A percentile compares a stretch with the other conserved stretches of the same genome.
phyloP scores from a whole-genome alignment of 2,113 vertebrate genomes.

The Peromyscus polionotus region DNA sequence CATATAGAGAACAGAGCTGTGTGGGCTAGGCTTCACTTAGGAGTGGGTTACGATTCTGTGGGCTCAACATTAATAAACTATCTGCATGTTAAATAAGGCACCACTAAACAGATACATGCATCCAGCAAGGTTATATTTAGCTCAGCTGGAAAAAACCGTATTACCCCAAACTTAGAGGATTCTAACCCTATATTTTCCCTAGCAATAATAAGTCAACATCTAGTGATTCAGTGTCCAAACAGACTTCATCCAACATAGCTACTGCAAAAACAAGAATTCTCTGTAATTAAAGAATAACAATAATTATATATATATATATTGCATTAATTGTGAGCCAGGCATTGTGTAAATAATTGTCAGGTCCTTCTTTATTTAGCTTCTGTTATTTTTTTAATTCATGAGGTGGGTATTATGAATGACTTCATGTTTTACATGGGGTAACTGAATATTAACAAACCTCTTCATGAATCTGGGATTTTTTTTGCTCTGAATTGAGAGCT shows the following conservation, averaged over 20 bases:
- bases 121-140: not conserved
- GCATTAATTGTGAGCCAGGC: not conserved
- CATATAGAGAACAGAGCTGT: not conserved
- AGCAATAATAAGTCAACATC: not conserved
- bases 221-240: not conserved
- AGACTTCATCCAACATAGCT: not conserved
- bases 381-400: constrained; percentile 2
- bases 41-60: not conserved
- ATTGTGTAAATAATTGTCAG: constrained; percentile 8
- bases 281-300: not conserved
- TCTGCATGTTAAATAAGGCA: not conserved
- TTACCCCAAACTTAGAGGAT: not conserved
- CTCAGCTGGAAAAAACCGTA: not conserved
- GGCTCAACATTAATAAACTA: not conserved
- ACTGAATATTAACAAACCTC: not conserved
- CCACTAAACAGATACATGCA: not conserved
- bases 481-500: not conserved
- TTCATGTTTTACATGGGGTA: not conserved
- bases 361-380: constrained; percentile 1
- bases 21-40: not conserved
- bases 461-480: not conserved
- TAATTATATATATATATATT: not conserved
- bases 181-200: not conserved
- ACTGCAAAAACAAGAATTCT: constrained; percentile 9
- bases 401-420: not conserved